These are phyloP conservation scores for Protomyctophum bolini DNA, from an alignment of 2,113 vertebrate genomes.

Conservation along the genomic window DNA sequence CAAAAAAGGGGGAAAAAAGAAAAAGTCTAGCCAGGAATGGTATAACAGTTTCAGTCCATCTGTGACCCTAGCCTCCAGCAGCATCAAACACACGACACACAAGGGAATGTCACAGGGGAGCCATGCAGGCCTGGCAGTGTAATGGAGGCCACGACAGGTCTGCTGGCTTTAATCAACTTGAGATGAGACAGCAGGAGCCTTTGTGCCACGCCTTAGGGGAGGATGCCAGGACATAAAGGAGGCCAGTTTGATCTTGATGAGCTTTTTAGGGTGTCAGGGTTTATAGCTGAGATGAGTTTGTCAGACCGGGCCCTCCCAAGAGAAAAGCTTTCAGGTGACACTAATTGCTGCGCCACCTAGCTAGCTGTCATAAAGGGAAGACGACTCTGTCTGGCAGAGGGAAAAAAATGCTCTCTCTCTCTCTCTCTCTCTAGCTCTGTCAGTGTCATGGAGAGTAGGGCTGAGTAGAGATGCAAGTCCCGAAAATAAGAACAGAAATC, in stretches of 20 bases:
- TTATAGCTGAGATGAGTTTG: constrained; percentile 71
- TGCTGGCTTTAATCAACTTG: constrained; percentile 72
- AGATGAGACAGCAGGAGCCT: constrained; percentile 70
- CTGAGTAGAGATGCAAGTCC: constrained; percentile 38
- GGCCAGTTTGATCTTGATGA: constrained; percentile 76
- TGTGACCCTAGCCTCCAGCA: constrained; percentile 4
- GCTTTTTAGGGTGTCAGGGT: constrained; percentile 71
- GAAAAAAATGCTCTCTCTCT: constrained; percentile 32
- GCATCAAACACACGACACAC: constrained; percentile 13
- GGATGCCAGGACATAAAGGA: constrained; percentile 73
- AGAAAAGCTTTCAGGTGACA: constrained; percentile 78
- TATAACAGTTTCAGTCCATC: constrained; percentile 7
- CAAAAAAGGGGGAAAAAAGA: too few species aligned
- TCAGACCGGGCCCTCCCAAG: constrained; percentile 52
- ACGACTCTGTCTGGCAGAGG: constrained; percentile 52
- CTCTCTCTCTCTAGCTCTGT: constrained; percentile 48
- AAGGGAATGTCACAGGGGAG: constrained; percentile 33
- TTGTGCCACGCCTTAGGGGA: constrained; percentile 59
- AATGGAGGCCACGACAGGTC: constrained; percentile 57
- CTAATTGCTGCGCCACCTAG: constrained; percentile 77
- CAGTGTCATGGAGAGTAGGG: constrained; percentile 52
- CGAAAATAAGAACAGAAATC: constrained; percentile 58
- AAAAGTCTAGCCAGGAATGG: constrained; percentile 7
- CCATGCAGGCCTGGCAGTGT: constrained; percentile 43
- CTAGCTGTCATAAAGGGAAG: constrained; percentile 71